These are phyloP conservation scores for Lasioglossum morio DNA, from an alignment of 2,888 invertebrate genomes.

Conservation along the genomic window DNA sequence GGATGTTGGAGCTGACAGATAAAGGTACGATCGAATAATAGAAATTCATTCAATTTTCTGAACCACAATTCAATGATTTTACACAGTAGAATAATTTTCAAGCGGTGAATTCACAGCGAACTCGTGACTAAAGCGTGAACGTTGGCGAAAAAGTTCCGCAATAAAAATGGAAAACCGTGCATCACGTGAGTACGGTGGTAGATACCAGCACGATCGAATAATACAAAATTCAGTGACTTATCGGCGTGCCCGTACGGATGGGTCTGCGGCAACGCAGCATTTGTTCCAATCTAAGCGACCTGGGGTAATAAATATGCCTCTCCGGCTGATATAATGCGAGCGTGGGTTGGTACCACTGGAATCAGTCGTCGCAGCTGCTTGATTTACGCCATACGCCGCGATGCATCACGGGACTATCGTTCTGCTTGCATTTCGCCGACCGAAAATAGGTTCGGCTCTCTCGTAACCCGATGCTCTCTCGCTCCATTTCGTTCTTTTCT, in stretches of 20 bases:
- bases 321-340: conserved; percentile 81
- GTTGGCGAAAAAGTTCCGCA: neutral
- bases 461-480: conserved; percentile 70
- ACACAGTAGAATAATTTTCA: neutral
- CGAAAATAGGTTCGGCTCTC: conserved; percentile 78
- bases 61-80: neutral
- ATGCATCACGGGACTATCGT: conserved; percentile 79
- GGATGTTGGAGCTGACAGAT: too few relatives aligned
- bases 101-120: neutral
- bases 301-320: conserved; percentile 82
- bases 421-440: conserved; percentile 77
- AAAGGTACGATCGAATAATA: too few relatives aligned
- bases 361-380: conserved; percentile 82
- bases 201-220: conserved; percentile 50
- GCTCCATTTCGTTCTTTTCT: conserved; percentile 43
- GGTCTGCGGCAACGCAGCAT: conserved; percentile 69
- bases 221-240: conserved; percentile 58
- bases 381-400: conserved; percentile 81
- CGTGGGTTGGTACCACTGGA: conserved; percentile 80
- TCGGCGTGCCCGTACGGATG: conserved; percentile 46
- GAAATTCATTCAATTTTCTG: neutral
- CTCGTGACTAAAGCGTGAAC: neutral
- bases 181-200: conserved; percentile 13
- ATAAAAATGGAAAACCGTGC: conserved; percentile 17
- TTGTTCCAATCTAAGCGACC: conserved; percentile 81